Conservation (phyloP, 92 coral and sea anemone genomes). For the Zoanthus gigantus region DNA sequence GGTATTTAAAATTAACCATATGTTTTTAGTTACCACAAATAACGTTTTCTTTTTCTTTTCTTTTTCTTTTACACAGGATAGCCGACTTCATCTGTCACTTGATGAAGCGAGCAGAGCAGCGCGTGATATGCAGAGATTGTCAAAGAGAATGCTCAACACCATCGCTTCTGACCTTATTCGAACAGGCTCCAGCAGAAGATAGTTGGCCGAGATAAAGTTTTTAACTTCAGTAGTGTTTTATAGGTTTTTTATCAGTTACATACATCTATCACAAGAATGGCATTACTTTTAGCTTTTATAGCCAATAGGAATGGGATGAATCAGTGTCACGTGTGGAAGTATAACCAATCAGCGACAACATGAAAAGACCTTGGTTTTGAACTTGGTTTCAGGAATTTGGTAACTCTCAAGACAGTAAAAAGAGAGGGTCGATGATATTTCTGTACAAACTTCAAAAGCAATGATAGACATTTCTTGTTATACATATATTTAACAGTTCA, state of each 20-base stretch:
- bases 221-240: not conserved
- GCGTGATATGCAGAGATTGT: conserved; percentile 87
- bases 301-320: no score
- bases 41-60: not conserved
- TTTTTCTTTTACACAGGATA: conserved; percentile 61
- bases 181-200: conserved; percentile 65
- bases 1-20: not conserved
- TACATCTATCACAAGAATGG: not conserved
- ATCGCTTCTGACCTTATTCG: conserved; percentile 86
- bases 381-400: no score
- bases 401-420: no score
- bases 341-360: no score
- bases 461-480: no score
- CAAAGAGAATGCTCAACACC: conserved; percentile 87
- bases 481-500: no score
- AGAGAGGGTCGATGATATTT: no score
- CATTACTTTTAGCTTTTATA: no score
- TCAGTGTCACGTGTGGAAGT: no score
- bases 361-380: no score
- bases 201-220: not conserved
- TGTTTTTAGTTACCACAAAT: no score
- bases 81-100: conserved; percentile 81
- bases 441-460: no score
- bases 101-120: conserved; percentile 98
- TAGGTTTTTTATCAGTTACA: not conserved